Base-by-base conservation (phyloP, 2,797 vertebrate genomes). In the Salmo trutta region DNA sequence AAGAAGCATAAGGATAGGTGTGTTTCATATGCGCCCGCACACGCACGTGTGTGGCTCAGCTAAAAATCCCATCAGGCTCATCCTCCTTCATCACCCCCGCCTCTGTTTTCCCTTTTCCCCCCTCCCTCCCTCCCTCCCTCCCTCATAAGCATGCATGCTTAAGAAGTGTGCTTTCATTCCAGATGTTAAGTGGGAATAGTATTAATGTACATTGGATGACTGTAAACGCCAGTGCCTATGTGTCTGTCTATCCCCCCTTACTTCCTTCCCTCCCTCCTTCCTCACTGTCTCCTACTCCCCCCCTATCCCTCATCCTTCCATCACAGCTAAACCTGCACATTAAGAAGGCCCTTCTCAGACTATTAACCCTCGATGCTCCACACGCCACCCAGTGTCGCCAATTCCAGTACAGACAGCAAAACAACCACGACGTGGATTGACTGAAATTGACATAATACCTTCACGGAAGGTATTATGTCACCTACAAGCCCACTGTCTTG, bases 141-240 rank as follows among this genome's bases (percentile, higher is more conserved):
- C 73, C 64, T 81, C 81, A 15, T 84, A 87, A 81, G 90, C 89
- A 90, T 88, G 89, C 91, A 92, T 89, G 90, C 89, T 91, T 89
- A 90, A 33, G 73, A 66, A 91, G 88, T 91, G 82, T 91, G 91
- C 91, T 92, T 90, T 89, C 89, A 87, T 84, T 92, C 93, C 88
- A 90, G 88, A 91, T 91, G 90, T 90, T 90, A 88, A 83, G 80
- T 41, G 52, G 82, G 85, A 93, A 93, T 92, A 82, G 88, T 89
- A 92, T 92, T 88, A 87, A 93, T 94, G 93, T 93, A 91, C 91
- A 94, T 94, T 94, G 90, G 84, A 91, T 91, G 89, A 87, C 86
- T 81, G 94, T 92, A 53, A 36, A 36, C 6, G 36, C 36, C 12
- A 67, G 21, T 65, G 54, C 41, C 19, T 51, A 52, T 65, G 59